Conservation (phyloP, 2,797 vertebrate species). For the Tympanoctomys barrerae region DNA sequence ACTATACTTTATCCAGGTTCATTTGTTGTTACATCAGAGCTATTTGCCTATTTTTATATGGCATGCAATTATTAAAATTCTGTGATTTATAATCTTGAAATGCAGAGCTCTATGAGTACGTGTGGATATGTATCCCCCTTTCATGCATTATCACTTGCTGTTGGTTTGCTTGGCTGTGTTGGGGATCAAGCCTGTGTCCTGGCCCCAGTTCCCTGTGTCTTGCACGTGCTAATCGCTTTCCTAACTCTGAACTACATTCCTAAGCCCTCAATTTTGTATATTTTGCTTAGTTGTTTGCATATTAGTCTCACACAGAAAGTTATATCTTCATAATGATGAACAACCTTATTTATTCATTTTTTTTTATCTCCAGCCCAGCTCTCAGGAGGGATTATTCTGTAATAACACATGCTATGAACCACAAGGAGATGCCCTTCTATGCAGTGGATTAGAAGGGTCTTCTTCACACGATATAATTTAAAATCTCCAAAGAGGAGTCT, state of each 20-base stretch:
- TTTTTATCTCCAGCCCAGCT: background rate
- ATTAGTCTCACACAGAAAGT: background rate
- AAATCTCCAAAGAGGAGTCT: background rate
- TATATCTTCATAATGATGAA: background rate
- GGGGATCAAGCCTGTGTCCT: background rate
- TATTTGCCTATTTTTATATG: background rate
- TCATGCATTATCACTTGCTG: background rate
- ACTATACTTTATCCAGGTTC: background rate
- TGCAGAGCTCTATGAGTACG: background rate
- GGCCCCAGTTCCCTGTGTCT: background rate
- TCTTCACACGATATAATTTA: background rate
- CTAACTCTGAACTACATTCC: too few relatives aligned
- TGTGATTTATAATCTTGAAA: background rate
- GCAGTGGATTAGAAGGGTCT: background rate
- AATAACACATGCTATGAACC: constrained; percentile 40
- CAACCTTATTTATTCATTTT: background rate
- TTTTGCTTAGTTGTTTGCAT: constrained; percentile 11
- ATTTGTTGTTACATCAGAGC: background rate
- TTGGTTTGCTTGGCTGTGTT: background rate
- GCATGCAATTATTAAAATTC: background rate
- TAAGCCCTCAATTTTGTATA: background rate
- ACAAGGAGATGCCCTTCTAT: background rate
- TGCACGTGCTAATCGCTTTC: too few relatives aligned
- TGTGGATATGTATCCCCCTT: background rate
- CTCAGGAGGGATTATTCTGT: background rate